phyloP scores from a whole-genome alignment of 2,888 invertebrate genomes.

The Omphaloscelis lunosa region DNA sequence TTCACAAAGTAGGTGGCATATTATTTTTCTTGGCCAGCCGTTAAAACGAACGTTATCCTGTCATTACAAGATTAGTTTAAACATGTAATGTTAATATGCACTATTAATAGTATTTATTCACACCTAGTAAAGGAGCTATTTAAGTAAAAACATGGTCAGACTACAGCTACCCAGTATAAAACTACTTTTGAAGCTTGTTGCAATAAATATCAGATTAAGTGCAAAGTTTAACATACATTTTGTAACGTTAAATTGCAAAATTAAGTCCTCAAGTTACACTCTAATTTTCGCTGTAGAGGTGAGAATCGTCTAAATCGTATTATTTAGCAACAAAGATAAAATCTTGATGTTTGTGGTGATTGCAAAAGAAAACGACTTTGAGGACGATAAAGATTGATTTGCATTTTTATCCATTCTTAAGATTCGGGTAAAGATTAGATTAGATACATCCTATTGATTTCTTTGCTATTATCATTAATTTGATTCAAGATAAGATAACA shows the following conservation, averaged over 20 bases:
- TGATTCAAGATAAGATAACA: slow-evolving; percentile 10
- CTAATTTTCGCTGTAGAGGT: not conserved
- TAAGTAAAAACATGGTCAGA: slow-evolving; percentile 46
- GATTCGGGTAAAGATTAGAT: not conserved
- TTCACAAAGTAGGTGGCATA: slow-evolving; percentile 31
- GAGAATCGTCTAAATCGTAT: not conserved
- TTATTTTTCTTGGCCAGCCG: slow-evolving; percentile 14
- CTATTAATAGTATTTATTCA: slow-evolving; percentile 62
- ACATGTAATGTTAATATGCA: slow-evolving; percentile 50
- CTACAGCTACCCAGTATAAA: slow-evolving; percentile 25
- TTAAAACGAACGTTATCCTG: slow-evolving; percentile 42
- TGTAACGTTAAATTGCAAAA: slow-evolving; percentile 25
- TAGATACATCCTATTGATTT: not conserved
- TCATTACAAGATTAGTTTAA: slow-evolving; percentile 43
- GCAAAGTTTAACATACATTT: slow-evolving; percentile 48
- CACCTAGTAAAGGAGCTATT: slow-evolving; percentile 55
- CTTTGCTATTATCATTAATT: not conserved
- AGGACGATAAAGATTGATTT: slow-evolving; percentile 8
- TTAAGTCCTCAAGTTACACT: slow-evolving; percentile 2
- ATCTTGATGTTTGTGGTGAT: slow-evolving; percentile 12
- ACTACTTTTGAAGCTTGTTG: slow-evolving; percentile 40
- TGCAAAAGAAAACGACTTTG: not conserved
- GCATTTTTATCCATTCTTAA: slow-evolving; percentile 26
- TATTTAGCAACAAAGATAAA: not conserved
- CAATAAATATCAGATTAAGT: slow-evolving; percentile 54